These are phyloP conservation scores for Cydia pomonella DNA, from an alignment of 1,140 invertebrate genomes.

Conservation along the genomic window DNA sequence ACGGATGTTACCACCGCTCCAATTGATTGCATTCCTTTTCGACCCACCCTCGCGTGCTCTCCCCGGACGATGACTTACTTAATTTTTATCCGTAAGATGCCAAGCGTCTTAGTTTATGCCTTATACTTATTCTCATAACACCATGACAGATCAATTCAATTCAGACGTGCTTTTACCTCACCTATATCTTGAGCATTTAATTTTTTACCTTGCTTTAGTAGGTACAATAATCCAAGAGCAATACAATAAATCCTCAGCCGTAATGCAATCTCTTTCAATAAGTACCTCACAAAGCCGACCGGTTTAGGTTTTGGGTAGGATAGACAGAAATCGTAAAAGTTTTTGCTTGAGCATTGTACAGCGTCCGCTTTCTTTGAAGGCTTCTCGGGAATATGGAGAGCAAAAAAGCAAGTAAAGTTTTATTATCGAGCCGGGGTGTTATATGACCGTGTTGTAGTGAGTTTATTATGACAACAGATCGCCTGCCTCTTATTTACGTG, in stretches of 20 bases:
- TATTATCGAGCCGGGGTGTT: constrained; percentile 36
- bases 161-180: constrained; percentile 23
- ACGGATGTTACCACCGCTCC: constrained; percentile 51
- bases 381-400: constrained; percentile 18
- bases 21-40: constrained; percentile 41
- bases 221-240: constrained; percentile 31
- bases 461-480: constrained; percentile 32
- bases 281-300: constrained; percentile 50
- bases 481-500: constrained; percentile 41
- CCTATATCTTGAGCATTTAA: constrained; percentile 13
- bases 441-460: constrained; percentile 34
- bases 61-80: constrained; percentile 36
- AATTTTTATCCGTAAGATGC: constrained; percentile 11
- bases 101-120: background rate
- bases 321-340: constrained; percentile 48
- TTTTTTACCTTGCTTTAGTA: constrained; percentile 5
- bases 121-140: background rate
- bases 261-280: constrained; percentile 52
- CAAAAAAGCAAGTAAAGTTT: constrained; percentile 28
- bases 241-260: constrained; percentile 39
- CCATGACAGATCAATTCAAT: constrained; percentile 8
- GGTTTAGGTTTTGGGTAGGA: constrained; percentile 52
- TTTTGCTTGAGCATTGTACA: constrained; percentile 31
- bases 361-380: constrained; percentile 26
- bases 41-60: constrained; percentile 37